Conservation (phyloP, 2,888 invertebrate genomes). For the Trypoxylon attenuatum region DNA sequence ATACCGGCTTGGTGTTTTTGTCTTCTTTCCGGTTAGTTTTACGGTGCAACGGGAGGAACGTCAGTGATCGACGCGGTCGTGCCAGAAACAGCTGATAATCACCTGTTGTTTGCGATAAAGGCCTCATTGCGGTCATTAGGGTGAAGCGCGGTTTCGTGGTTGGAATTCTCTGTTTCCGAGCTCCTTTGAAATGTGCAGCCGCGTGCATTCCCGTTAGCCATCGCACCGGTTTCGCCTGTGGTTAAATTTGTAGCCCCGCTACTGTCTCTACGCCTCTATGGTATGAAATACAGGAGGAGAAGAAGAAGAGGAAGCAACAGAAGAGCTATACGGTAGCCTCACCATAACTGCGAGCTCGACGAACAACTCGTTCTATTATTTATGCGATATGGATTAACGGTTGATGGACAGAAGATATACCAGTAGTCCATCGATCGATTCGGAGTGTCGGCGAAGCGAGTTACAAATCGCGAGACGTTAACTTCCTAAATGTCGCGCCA, state of each 20-base stretch:
- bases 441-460: background rate
- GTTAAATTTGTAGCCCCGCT: no score
- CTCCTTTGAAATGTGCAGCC: background rate
- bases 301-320: no score
- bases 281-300: background rate
- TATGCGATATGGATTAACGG: constrained; percentile 2
- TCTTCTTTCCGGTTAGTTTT: background rate
- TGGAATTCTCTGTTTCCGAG: background rate
- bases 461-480: background rate
- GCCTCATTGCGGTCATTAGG: background rate
- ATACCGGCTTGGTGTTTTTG: constrained; percentile 9
- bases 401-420: background rate
- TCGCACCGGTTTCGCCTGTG: no score
- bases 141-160: background rate
- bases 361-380: background rate
- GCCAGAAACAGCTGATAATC: constrained; percentile 27
- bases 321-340: background rate
- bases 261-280: background rate
- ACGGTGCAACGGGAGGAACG: background rate
- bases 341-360: background rate
- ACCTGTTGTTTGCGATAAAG: constrained; percentile 17
- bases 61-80: background rate
- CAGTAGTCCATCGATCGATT: background rate
- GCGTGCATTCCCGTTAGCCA: background rate
- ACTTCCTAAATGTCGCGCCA: background rate